These are phyloP conservation scores for Baryphthengus martii DNA, from an alignment of 2,113 vertebrate species.

Conservation along the genomic window DNA sequence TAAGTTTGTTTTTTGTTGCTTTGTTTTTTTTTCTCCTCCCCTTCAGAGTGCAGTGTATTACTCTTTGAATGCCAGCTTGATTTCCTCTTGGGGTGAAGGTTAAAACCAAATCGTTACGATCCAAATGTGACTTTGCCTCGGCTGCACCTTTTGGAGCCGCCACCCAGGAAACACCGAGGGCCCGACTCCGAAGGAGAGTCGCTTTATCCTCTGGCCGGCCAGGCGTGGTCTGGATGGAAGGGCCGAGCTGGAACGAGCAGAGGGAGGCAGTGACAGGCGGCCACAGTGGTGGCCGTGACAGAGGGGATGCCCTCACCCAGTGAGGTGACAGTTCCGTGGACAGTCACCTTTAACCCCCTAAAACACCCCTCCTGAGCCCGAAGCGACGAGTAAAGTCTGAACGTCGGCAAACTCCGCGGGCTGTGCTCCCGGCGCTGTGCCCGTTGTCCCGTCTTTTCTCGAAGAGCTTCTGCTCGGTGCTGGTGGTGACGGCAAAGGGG, in stretches of 20 bases:
- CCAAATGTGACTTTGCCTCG: background rate
- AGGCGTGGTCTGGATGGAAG: background rate
- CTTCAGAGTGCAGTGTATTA: background rate
- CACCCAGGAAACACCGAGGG: background rate
- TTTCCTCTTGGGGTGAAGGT: background rate
- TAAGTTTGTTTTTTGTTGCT: constrained; percentile 28
- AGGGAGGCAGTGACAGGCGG: background rate
- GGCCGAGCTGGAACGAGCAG: background rate
- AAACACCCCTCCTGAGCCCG: background rate
- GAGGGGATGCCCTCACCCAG: background rate
- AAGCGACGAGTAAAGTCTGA: background rate
- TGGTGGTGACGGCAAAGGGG: background rate
- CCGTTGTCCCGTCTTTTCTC: background rate
- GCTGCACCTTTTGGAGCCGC: background rate
- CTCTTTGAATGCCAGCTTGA: background rate
- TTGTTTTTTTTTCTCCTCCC: background rate
- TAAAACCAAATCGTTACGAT: background rate
- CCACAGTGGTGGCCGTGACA: background rate
- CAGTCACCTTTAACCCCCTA: background rate
- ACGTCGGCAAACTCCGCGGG: rapidly evolving
- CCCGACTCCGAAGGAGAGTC: background rate
- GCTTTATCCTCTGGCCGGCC: background rate
- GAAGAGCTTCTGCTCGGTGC: background rate
- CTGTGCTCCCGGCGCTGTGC: background rate
- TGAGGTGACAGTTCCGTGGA: background rate